phyloP scores from a whole-genome alignment of 2,797 vertebrate species.

The Atherinosoma microstoma region DNA sequence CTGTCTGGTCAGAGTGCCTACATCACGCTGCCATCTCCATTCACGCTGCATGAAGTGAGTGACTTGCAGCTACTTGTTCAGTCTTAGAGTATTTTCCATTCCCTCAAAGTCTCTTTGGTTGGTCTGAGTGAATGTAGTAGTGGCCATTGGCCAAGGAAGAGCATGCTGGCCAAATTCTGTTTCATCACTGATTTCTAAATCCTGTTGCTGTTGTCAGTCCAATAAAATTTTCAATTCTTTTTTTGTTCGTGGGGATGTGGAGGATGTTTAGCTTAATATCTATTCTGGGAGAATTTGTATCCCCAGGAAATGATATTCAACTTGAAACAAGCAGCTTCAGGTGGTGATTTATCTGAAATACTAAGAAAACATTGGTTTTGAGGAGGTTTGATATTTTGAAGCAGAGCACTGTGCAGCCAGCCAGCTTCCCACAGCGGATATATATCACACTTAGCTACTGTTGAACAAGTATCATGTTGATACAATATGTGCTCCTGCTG shows the following conservation, averaged over 20 bases:
- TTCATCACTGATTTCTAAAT: conserved; percentile 15
- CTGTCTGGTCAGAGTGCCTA: conserved; percentile 91
- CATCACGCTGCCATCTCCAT: conserved; percentile 94
- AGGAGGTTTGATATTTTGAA: conserved; percentile 20
- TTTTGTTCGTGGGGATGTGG: conserved; percentile 15
- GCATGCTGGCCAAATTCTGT: conserved; percentile 20
- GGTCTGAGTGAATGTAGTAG: conserved; percentile 12
- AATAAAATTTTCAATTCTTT: conserved; percentile 10
- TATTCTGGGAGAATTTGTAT: conserved; percentile 25
- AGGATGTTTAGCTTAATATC: conserved; percentile 30
- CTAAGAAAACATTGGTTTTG: conserved; percentile 35
- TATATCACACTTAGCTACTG: conserved; percentile 29
- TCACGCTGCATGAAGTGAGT: conserved; percentile 96
- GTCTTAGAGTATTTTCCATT: conserved; percentile 2
- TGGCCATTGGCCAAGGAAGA: conserved; percentile 15
- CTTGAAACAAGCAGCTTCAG: conserved; percentile 10
- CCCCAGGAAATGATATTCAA: conserved; percentile 27
- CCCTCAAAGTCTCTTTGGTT: conserved; percentile 11
- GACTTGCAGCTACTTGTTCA: neutral
- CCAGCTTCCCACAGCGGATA: conserved; percentile 27
- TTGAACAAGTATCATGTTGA: conserved; percentile 3
- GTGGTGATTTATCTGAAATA: conserved; percentile 24
- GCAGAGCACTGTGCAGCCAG: neutral
- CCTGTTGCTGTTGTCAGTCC: neutral
- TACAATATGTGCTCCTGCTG: conserved; percentile 17